Conservation (phyloP, 2,113 vertebrate genomes). For the Orycteropus afer region DNA sequence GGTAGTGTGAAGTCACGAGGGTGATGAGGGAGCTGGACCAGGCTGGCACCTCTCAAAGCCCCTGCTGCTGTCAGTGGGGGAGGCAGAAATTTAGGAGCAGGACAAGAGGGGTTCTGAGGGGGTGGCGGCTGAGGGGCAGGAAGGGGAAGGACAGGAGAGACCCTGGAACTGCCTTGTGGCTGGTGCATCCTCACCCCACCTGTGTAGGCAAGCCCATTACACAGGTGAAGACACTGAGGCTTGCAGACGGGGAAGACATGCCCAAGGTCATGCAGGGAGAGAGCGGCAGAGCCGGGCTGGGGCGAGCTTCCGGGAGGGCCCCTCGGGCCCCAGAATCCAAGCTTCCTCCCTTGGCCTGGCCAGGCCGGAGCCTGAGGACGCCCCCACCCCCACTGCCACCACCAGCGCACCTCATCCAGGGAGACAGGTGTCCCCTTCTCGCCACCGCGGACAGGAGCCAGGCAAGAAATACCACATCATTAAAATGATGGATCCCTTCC, state of each 20-base stretch:
- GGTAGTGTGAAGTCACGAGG: not conserved
- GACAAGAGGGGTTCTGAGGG: not conserved
- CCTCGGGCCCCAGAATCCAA: not conserved
- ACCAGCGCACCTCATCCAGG: not conserved
- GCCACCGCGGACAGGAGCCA: constrained; percentile 45
- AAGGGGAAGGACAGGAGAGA: not conserved
- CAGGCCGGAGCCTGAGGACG: not conserved
- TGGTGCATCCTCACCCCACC: not conserved
- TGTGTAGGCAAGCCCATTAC: not conserved
- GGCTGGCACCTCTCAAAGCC: not conserved
- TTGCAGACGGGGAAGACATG: not conserved
- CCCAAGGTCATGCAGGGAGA: not conserved
- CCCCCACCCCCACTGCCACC: not conserved
- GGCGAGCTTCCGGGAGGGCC: rapidly evolving
- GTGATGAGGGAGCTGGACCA: not conserved
- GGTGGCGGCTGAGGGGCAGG: not conserved
- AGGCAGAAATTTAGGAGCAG: not conserved
- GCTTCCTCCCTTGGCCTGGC: not conserved
- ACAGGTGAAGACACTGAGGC: not conserved
- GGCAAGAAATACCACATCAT: constrained; percentile 79
- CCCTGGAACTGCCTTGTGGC: rapidly evolving
- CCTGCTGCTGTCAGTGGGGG: too few relatives aligned
- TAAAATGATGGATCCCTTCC: constrained; percentile 79
- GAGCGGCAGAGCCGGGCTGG: not conserved
- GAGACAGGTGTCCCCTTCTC: constrained; percentile 52